Evolutionary conservation across 2,888 invertebrate species (phyloP).

Genomic region (Chirona hameri): DNA sequence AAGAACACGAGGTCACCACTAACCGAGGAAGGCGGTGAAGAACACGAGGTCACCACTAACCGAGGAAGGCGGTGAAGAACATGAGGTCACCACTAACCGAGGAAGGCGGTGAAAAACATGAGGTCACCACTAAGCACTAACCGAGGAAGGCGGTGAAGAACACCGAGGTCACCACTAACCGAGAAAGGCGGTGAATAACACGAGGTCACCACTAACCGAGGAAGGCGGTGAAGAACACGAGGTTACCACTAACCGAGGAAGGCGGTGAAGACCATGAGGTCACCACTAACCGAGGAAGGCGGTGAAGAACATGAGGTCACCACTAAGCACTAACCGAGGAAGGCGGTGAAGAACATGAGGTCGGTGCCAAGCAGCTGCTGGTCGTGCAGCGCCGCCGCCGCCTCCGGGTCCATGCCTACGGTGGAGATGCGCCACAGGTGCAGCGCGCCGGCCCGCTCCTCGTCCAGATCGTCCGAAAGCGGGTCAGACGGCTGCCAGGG

Average conservation of each 20-base stretch:
- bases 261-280: background rate
- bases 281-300: constrained; percentile 38
- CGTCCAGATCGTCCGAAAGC: background rate
- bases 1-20: background rate
- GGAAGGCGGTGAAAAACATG: constrained; percentile 41
- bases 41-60: too few relatives aligned
- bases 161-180: background rate
- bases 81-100: constrained; percentile 76
- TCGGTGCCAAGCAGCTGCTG: constrained; percentile 74
- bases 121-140: too few relatives aligned
- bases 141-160: background rate
- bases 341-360: constrained; percentile 87
- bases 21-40: too few relatives aligned
- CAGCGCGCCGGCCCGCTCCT: constrained; percentile 33
- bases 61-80: constrained; percentile 86
- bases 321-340: constrained; percentile 62
- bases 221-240: too few relatives aligned
- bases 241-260: too few relatives aligned
- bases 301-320: background rate
- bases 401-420: constrained; percentile 38
- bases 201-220: constrained; percentile 58
- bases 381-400: constrained; percentile 37
- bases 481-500: background rate
- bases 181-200: background rate
- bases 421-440: constrained; percentile 38